Percentiles rank a stretch among this genome's conserved stretches.
These are phyloP conservation scores for Caenorhabditis angaria DNA, from an alignment of 2,888 invertebrate species.

Conservation along the genomic window DNA sequence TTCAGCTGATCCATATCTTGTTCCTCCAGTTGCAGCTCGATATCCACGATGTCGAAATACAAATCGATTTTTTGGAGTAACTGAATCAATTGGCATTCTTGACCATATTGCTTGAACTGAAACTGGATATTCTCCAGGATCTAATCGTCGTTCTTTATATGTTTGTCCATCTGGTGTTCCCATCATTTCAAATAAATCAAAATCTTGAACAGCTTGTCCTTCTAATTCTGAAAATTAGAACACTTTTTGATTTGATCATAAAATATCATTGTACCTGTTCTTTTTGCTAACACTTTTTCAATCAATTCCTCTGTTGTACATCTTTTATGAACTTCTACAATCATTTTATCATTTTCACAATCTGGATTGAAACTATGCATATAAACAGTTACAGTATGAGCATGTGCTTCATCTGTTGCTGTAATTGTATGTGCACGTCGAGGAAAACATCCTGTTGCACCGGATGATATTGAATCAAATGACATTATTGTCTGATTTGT, in stretches of 20 bases:
- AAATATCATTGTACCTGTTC: constrained; percentile 61
- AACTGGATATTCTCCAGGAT: constrained; percentile 78
- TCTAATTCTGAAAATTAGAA: constrained; percentile 52
- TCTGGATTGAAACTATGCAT: constrained; percentile 69
- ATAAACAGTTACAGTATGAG: constrained; percentile 60
- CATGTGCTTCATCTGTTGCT: constrained; percentile 59
- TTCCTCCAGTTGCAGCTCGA: constrained; percentile 72
- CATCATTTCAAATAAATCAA: constrained; percentile 71
- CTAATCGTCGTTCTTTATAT: constrained; percentile 85
- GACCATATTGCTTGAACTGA: constrained; percentile 73
- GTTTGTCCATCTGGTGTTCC: constrained; percentile 77
- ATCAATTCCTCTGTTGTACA: constrained; percentile 91
- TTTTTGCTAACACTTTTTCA: constrained; percentile 79
- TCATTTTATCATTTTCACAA: constrained; percentile 81
- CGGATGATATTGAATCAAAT: constrained; percentile 60
- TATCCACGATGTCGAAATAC: constrained; percentile 55
- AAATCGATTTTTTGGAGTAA: constrained; percentile 54
- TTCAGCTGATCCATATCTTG: constrained; percentile 79
- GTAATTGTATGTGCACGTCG: constrained; percentile 64
- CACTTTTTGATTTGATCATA: background rate
- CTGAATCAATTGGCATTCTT: constrained; percentile 45
- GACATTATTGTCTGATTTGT: constrained; percentile 52
- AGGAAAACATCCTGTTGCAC: constrained; percentile 60
- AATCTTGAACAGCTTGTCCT: constrained; percentile 62
- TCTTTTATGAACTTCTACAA: constrained; percentile 89